Conservation (phyloP, 2,113 vertebrate species). For the Orthonyx spaldingii region DNA sequence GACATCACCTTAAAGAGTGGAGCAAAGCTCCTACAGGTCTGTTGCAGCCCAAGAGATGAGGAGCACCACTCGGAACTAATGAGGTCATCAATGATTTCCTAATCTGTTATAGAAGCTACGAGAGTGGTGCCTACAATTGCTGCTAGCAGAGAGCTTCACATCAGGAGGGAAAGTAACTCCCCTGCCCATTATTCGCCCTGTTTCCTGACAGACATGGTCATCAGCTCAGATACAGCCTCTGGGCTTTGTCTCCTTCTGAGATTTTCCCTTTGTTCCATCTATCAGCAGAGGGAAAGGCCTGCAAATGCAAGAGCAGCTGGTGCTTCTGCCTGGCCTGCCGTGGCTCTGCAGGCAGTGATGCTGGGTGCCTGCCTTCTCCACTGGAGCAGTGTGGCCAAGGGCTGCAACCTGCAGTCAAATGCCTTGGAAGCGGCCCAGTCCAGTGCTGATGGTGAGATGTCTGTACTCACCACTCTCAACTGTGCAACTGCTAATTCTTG, state of each 20-base stretch:
- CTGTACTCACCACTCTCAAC: not conserved
- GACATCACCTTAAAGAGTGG: accelerated
- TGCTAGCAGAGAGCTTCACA: not conserved
- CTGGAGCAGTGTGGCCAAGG: not conserved
- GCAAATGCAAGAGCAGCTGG: not conserved
- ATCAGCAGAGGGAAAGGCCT: not conserved
- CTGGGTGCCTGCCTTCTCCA: not conserved
- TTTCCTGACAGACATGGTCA: not conserved
- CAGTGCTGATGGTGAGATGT: not conserved
- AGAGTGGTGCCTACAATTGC: not conserved
- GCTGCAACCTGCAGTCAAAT: not conserved
- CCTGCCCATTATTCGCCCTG: not conserved
- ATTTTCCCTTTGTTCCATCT: not conserved
- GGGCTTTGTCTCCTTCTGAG: not conserved
- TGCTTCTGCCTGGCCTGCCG: not conserved
- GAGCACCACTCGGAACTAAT: not conserved
- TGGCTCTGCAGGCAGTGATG: not conserved
- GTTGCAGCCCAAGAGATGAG: not conserved
- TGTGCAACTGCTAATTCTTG: not conserved
- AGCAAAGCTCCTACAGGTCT: not conserved
- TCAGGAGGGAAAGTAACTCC: not conserved
- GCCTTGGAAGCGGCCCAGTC: not conserved
- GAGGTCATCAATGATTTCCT: not conserved
- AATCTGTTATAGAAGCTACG: accelerated
- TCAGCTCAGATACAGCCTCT: not conserved